Conservation (phyloP, 2,888 invertebrate genomes). For the Agrotis ipsilon region DNA sequence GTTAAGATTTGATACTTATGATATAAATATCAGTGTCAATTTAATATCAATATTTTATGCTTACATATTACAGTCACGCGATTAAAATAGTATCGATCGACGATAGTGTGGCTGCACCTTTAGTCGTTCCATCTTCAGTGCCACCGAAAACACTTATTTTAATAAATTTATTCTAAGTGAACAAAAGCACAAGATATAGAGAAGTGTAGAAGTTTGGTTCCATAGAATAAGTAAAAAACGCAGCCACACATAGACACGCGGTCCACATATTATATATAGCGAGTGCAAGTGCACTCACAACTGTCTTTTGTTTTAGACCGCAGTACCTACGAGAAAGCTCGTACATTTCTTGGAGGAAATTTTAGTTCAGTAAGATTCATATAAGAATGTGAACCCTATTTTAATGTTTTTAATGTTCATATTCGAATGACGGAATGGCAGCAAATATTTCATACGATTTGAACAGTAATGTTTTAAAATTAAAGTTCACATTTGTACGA, state of each 20-base stretch:
- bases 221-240: neutral
- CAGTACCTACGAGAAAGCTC: neutral
- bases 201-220: neutral
- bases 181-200: constrained; percentile 38
- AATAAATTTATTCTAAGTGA: constrained; percentile 63
- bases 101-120: constrained; percentile 53
- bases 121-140: constrained; percentile 45
- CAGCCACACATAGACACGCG: neutral
- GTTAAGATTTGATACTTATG: constrained; percentile 36
- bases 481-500: neutral
- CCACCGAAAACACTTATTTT: constrained; percentile 56
- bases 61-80: constrained; percentile 23
- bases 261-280: too few species aligned
- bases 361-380: neutral
- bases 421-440: neutral
- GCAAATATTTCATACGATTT: neutral
- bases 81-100: constrained; percentile 32
- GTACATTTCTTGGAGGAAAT: neutral
- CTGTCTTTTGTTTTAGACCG: neutral
- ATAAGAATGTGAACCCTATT: neutral
- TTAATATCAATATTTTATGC: constrained; percentile 27
- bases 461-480: neutral
- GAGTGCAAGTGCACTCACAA: neutral
- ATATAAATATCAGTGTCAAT: constrained; percentile 41
- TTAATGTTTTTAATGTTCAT: neutral